Base-by-base conservation (phyloP, 2,797 vertebrate species). In the Lagorchestes hirsutus region DNA sequence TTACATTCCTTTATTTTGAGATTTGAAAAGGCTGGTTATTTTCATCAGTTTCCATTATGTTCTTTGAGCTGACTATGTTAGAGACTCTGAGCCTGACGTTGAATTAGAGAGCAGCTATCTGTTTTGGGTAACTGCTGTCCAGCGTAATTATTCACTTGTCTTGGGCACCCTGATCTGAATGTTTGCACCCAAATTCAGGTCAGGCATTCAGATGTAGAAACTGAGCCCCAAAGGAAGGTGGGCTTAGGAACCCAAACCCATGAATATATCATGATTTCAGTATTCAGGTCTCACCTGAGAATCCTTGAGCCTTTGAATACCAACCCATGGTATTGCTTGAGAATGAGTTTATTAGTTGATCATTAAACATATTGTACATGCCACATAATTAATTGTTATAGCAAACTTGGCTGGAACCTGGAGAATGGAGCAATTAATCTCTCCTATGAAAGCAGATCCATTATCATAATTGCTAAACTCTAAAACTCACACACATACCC, bases 331-430 rank as follows among this genome's bases (percentile, higher is more conserved):
- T 97, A 82, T 57, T 93, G 91, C 96, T 95, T 97, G 95, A 97
- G 98, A 98, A 98, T 97, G 93, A 97, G 55, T 97, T 98, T 98
- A 96, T 98, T 98, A 93, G 94, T 97, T 97, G 54, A 97, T 97
- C 94, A 94, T 98, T 98, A 97, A 98, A 91, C 4, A 0, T 97
- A 96, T 50, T 97, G 95, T 97, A 95, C 96, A 94, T 97, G 94
- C 91, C 97, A 97, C 96, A 97, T 97, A 98, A 98, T 98, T 98
- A 98, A 98, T 98, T 98, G 40, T 98, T 98, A 97, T 93, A 98
- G 96, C 96, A 98, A 98, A 97, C 95, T 97, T 97, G 96, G 92
- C 96, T 96, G 59, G 93, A 97, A 95, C 91, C 95, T 97, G 95
- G 93, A 96, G 96, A 98, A 98, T 98, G 96, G 95, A 97, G 96